Evolutionary conservation across 1,140 invertebrate genomes (phyloP), one percentile per base, ranked within the genome.

Genomic region (Cydia splendana): DNA sequence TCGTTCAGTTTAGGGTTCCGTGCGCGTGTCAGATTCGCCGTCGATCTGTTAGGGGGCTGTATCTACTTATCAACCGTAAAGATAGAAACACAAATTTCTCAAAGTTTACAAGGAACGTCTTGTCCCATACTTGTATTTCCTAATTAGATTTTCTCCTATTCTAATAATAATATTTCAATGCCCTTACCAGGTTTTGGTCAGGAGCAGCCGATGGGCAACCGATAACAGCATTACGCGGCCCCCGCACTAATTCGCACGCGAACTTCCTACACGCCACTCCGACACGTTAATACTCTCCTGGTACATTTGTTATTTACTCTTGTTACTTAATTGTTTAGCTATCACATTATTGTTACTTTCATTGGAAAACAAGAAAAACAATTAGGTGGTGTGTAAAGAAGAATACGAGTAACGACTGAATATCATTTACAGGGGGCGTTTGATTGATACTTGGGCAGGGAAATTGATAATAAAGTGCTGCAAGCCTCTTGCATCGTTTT

Each of bases 151-250:
- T 51, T n/a, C 15, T 53, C 51, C 15, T 10, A n/a, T n/a, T n/a
- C n/a, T n/a, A n/a, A n/a, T n/a, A n/a, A n/a, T 53, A 53, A n/a
- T 18, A n/a, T 53, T 81, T 81, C 79, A 82, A 75, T 74, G 75
- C 1, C 20, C 10, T 24, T 62, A 24, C 57, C 2, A 62, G 18
- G 53, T 62, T 62, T 62, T 62, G 73, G 75, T 79, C 80, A 75
- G 77, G 75, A 79, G 75, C 77, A 79, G 78, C 78, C 86, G 84
- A 88, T 88, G 88, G 87, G 83, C 85, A 83, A 75, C 82, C 88
- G 88, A 90, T 91, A 91, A 91, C 88, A 86, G 85, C 88, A 91
- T 91, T 90, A 91, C 82, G 80, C 82, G 84, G 81, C 86, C 85
- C 88, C 85, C 84, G 81, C 82, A 79, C 83, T 87, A 89, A 89